These are phyloP conservation scores for Spheniscus humboldti DNA, from an alignment of 2,797 vertebrate genomes.

Conservation along the genomic window DNA sequence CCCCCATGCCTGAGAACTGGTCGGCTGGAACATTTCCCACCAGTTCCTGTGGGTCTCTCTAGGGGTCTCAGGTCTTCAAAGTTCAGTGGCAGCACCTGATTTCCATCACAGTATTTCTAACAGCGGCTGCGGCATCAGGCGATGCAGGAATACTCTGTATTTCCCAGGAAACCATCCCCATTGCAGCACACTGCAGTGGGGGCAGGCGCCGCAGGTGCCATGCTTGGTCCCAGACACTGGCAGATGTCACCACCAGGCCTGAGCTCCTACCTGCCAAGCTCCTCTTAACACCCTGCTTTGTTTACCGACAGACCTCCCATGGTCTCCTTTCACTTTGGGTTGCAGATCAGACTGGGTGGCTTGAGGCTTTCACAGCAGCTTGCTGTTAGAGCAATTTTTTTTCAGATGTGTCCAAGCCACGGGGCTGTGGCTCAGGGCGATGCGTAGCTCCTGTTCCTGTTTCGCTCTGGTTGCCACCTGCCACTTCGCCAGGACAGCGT, in stretches of 20 bases:
- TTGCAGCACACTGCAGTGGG: neutral
- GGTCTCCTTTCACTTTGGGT: neutral
- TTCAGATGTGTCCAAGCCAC: accelerated
- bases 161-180: neutral
- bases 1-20: accelerated
- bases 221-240: neutral
- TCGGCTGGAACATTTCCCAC: neutral
- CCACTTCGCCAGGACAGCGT: neutral
- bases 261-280: neutral
- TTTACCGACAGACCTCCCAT: neutral
- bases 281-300: neutral
- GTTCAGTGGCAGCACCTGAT: neutral
- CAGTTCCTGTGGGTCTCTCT: neutral
- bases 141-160: neutral
- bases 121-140: neutral
- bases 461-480: neutral
- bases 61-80: neutral
- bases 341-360: neutral
- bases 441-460: neutral
- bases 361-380: accelerated
- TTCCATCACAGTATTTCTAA: neutral
- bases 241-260: neutral
- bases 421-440: neutral
- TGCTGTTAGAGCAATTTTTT: neutral
- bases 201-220: neutral